These are phyloP conservation scores for Timema podura DNA, from an alignment of 2,888 invertebrate species.

Conservation along the genomic window DNA sequence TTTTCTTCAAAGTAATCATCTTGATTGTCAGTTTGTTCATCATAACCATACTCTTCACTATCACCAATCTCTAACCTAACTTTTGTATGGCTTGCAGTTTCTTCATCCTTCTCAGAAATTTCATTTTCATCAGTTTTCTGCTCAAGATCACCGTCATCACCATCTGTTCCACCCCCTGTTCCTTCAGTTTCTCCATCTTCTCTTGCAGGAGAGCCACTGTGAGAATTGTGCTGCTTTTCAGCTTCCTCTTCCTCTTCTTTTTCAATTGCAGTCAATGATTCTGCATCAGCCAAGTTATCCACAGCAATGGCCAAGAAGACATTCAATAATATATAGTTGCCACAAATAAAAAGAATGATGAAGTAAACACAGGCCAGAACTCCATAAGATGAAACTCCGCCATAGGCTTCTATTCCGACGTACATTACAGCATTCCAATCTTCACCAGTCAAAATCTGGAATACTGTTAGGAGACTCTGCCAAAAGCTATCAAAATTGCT, in stretches of 20 bases:
- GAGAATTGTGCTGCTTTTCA: constrained; percentile 55
- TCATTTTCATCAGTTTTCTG: constrained; percentile 63
- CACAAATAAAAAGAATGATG: constrained; percentile 98
- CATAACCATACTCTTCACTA: constrained; percentile 57
- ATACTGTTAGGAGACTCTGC: constrained; percentile 97
- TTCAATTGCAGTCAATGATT: constrained; percentile 93
- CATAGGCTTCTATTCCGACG: constrained; percentile 93
- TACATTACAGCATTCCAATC: constrained; percentile 99
- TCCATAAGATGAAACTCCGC: constrained; percentile 87
- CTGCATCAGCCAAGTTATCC: constrained; percentile 99
- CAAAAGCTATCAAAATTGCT: constrained; percentile 99
- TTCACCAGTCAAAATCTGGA: constrained; percentile 98
- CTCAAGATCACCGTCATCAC: too few species aligned
- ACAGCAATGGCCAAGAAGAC: constrained; percentile 99
- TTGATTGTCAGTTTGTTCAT: constrained; percentile 48
- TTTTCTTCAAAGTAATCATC: too few species aligned
- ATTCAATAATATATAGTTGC: constrained; percentile 95
- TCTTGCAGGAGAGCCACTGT: constrained; percentile 56
- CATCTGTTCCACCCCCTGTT: too few species aligned
- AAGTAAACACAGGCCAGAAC: constrained; percentile 96
- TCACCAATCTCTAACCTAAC: constrained; percentile 58
- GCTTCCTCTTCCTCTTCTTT: constrained; percentile 80
- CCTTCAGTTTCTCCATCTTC: constrained; percentile 47
- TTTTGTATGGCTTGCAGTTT: constrained; percentile 67
- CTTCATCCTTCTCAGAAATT: constrained; percentile 69